Evolutionary conservation across 1,140 invertebrate species (phyloP), one percentile per base, ranked within the genome.

Genomic region (Parapsyche elsis): DNA sequence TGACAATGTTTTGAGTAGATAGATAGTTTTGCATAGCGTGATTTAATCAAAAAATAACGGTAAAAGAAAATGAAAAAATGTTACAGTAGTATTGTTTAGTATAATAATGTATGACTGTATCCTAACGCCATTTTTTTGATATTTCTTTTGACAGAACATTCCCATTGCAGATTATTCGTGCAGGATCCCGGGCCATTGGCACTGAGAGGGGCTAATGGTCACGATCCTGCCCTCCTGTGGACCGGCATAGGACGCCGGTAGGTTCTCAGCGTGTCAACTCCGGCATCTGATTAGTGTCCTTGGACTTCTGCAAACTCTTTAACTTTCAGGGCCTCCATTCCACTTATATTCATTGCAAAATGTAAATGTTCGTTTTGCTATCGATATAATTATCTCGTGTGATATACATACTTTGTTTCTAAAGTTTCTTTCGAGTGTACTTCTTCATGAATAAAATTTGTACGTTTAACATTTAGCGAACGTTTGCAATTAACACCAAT

Each of bases 81-180:
- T 53, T 2, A 10, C 49, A 53, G 12, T n/a, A 53, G 4, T 53
- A 5, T n/a, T 53, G 49, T 53, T 53, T 5, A 2, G 16, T n/a
- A 53, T 4, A 9, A 19, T 19, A 53, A 7, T 12, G 61, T 21
- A 16, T 67, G 4, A 19, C 46, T n/a, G 10, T 46, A 19, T 24
- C 5, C 44, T 73, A 67, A 67, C 21, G 21, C 23, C 5, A 24
- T 67, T 71, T 61, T 59, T 77, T 59, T 73, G 44, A 44, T 57
- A 73, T 78, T 59, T 76, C 80, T 64, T 77, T 80, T 82, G 78
- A 80, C 81, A 80, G 81, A 79, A 46, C 49, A 38, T 79, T 79
- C 76, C 81, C 82, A 77, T 83, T 83, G 82, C 82, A 83, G 82
- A 81, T 83, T 80, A 74, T 83, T 83, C 80, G 82, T 83, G 14